These are phyloP conservation scores for Hirtodrosophila histrioides DNA, from an alignment of 2,888 invertebrate species.

Conservation along the genomic window DNA sequence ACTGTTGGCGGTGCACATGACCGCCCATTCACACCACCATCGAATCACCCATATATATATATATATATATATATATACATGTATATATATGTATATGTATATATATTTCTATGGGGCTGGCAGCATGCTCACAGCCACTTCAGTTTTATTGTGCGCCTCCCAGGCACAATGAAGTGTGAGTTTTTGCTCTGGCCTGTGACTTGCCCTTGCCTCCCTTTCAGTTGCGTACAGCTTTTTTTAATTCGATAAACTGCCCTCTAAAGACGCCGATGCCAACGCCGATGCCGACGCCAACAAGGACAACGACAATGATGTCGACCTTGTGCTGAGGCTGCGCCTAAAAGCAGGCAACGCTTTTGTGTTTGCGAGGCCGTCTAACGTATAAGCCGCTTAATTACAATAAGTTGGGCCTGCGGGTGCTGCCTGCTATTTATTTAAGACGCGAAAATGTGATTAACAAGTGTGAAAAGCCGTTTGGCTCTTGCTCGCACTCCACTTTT, in stretches of 20 bases:
- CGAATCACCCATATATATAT: slow-evolving; percentile 16
- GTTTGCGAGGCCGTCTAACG: slow-evolving; percentile 48
- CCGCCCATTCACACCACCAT: slow-evolving; percentile 46
- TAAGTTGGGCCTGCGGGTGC: slow-evolving; percentile 59
- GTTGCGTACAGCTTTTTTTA: slow-evolving; percentile 51
- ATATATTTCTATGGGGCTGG: slow-evolving; percentile 2
- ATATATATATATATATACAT: slow-evolving; percentile 1
- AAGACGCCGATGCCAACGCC: slow-evolving; percentile 48
- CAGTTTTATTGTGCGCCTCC: slow-evolving; percentile 69
- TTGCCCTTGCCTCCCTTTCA: slow-evolving; percentile 10
- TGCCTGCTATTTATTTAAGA: slow-evolving; percentile 75
- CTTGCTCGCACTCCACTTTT: slow-evolving; percentile 26
- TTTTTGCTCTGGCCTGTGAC: slow-evolving; percentile 12
- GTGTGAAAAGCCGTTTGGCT: slow-evolving; percentile 76
- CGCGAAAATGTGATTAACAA: slow-evolving; percentile 81
- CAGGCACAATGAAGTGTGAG: slow-evolving; percentile 71
- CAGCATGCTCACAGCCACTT: slow-evolving; percentile 60
- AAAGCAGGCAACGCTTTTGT: slow-evolving; percentile 73
- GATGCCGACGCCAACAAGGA: slow-evolving; percentile 1
- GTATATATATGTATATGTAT: slow-evolving; percentile 4
- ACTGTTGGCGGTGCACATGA: slow-evolving; percentile 62
- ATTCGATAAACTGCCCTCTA: slow-evolving; percentile 79
- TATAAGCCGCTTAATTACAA: slow-evolving; percentile 81
- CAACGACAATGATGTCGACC: slow-evolving; percentile 59
- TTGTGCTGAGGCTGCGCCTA: slow-evolving; percentile 63